Evolutionary conservation across 2,888 invertebrate genomes (phyloP).

Genomic region (Heliconius ismenius): DNA sequence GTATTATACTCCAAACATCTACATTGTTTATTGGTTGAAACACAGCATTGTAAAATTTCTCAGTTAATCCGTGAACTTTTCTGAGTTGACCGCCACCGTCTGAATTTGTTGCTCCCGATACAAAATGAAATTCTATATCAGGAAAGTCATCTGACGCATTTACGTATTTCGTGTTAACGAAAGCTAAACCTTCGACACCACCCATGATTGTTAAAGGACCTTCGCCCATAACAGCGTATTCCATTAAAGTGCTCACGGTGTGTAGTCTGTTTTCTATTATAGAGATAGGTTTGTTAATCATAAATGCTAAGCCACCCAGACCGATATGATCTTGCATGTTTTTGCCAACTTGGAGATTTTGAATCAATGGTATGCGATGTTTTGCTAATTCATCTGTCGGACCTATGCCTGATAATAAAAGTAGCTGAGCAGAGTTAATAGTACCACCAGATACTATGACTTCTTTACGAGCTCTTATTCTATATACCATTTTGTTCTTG

Average conservation of each 20-base stretch:
- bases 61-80: slow-evolving; percentile 89
- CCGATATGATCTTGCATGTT: slow-evolving; percentile 96
- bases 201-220: slow-evolving; percentile 93
- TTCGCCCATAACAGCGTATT: slow-evolving; percentile 91
- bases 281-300: slow-evolving; percentile 89
- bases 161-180: slow-evolving; percentile 92
- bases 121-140: slow-evolving; percentile 94
- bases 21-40: slow-evolving; percentile 88
- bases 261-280: slow-evolving; percentile 90
- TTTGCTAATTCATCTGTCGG: slow-evolving; percentile 87
- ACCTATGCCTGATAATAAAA: slow-evolving; percentile 96
- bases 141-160: slow-evolving; percentile 91
- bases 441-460: slow-evolving; percentile 95
- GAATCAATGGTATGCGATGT: slow-evolving; percentile 89
- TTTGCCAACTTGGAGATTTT: slow-evolving; percentile 90
- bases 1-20: slow-evolving; percentile 92
- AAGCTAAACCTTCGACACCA: slow-evolving; percentile 94
- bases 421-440: slow-evolving; percentile 94
- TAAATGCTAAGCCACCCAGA: slow-evolving; percentile 91
- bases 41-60: slow-evolving; percentile 87
- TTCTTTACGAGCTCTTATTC: slow-evolving; percentile 90
- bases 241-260: slow-evolving; percentile 89
- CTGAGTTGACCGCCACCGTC: slow-evolving; percentile 91
- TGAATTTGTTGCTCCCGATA: slow-evolving; percentile 92
- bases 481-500: slow-evolving; percentile 86